Percentiles rank a stretch among this genome's conserved stretches.
These are phyloP conservation scores for Antechinus stuartii DNA, from an alignment of 2,113 vertebrate species.

Conservation along the genomic window DNA sequence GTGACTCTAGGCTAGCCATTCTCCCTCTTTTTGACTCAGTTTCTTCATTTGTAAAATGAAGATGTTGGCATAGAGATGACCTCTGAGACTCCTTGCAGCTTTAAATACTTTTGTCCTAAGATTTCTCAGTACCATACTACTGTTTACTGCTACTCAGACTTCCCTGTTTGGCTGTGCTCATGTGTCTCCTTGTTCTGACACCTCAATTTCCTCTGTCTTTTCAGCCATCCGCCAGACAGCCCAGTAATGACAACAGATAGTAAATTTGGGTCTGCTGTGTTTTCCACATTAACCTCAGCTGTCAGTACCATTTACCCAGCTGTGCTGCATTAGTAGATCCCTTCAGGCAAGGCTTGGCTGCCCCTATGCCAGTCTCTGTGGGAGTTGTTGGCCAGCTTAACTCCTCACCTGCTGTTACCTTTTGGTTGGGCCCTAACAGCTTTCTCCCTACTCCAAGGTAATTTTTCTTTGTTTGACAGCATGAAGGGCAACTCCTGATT, in stretches of 20 bases:
- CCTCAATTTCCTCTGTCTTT: constrained; percentile 1
- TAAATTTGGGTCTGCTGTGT: background rate
- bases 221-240: background rate
- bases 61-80: background rate
- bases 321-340: constrained; percentile 2
- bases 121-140: background rate
- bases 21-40: background rate
- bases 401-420: background rate
- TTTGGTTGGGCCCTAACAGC: background rate
- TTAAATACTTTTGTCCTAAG: background rate
- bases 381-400: background rate
- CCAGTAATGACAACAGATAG: constrained; percentile 1
- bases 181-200: background rate
- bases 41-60: background rate
- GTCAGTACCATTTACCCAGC: constrained; percentile 2
- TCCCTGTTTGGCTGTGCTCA: background rate
- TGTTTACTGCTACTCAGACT: background rate
- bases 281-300: constrained; percentile 3
- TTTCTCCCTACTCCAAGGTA: background rate
- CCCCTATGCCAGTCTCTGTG: background rate
- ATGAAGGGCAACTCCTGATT: background rate
- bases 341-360: background rate
- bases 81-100: background rate
- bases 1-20: background rate
- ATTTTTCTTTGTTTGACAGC: background rate